Evolutionary conservation across 2,113 vertebrate genomes (phyloP), one percentile per base, ranked within the genome.

Genomic region (Psittacula cyanocephala): DNA sequence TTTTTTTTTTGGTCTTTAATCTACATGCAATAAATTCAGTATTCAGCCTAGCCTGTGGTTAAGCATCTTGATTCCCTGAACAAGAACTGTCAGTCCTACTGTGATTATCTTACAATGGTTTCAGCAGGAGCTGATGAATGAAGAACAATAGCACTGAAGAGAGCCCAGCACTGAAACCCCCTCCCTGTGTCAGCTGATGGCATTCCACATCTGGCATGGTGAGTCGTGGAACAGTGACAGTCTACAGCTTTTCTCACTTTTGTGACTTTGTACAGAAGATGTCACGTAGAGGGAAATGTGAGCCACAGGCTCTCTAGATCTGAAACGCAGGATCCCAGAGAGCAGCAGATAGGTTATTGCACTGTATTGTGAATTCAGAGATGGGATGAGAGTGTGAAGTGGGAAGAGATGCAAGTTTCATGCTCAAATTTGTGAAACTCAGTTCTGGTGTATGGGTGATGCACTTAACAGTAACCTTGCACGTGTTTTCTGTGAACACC

Each of bases 241-340:
- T 13, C 31, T 41, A 11, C 18, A 17, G 19, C 43, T 64, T 63
- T 75, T 50, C 68, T 60, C 39, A 4, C 33, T 27, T 29, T 19
- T 11, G 47, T 22, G 23, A 3, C 59, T 37, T 50, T 86, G 92
- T 52, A 19, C 29, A 28, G 87, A 67, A 82, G 43, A 64, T 46
- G 28, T 59, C 4, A 7, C 13, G 1, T 7, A 19, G 44, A 8
- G 33, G 0, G 4, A 50, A n/a, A 7, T 5, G 13, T 1, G 62
- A 68, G 57, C 91, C 3, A 0, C 1, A 1, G 39, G 18, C 27
- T 52, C 19, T 25, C 25, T 27, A 72, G 29, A 2, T 62, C 17
- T 1, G 1, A 19, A 33, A 12, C 0, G 0, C 9, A 11, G 50
- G 4, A 12, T 37, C 50, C 39, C 0, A 0, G 46, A 10, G 29